phyloP scores from a whole-genome alignment of 2,797 vertebrate genomes.

The Alectoris magna region DNA sequence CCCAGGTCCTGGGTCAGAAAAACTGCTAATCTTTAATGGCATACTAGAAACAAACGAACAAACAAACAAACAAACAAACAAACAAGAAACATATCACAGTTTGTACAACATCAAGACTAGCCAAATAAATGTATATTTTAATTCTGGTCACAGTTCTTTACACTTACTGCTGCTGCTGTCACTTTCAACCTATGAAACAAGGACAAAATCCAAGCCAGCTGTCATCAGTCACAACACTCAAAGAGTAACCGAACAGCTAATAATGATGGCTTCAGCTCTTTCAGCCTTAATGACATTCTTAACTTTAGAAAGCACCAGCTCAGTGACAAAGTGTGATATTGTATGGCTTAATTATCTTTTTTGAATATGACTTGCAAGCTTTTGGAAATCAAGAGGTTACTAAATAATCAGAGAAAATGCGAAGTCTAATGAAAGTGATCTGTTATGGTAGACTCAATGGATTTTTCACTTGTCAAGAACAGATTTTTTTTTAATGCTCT shows the following conservation, averaged over 20 bases:
- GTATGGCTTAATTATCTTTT: not conserved
- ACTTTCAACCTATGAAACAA: not conserved
- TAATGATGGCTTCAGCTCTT: constrained; percentile 6
- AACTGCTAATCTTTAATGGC: not conserved
- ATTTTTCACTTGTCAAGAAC: not conserved
- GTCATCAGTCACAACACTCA: not conserved
- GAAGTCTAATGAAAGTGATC: not conserved
- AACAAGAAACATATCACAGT: not conserved
- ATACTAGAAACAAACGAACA: not conserved
- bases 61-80: not conserved
- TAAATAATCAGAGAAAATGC: not conserved
- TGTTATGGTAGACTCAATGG: not conserved
- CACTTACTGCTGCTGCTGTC: not conserved
- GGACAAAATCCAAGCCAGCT: not conserved
- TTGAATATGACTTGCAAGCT: not conserved
- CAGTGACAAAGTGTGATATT: not conserved
- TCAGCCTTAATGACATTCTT: constrained; percentile 1
- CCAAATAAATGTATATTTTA: not conserved
- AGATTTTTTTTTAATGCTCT: not conserved
- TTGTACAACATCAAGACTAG: not conserved
- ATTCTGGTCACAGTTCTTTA: not conserved
- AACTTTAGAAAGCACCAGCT: constrained; percentile 2
- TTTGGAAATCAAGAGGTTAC: not conserved
- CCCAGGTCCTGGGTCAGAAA: not conserved
- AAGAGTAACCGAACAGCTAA: constrained; percentile 21